Percentiles rank a stretch among this genome's conserved stretches.
phyloP scores from a whole-genome alignment of 2,797 vertebrate genomes.

The Orientallactaga sibirica region DNA sequence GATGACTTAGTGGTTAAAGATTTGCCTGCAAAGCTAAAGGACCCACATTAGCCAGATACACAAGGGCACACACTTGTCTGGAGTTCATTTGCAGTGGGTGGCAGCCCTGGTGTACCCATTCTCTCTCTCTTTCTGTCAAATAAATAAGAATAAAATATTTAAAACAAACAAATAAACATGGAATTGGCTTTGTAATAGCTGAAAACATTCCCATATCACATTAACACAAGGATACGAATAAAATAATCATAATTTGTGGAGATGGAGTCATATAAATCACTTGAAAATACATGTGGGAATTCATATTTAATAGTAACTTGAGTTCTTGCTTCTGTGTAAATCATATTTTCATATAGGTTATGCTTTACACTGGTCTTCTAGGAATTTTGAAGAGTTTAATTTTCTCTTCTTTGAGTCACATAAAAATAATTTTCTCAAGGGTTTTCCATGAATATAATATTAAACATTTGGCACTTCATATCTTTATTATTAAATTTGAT shows the following conservation, averaged over 20 bases:
- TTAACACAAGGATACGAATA: background rate
- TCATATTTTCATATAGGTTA: background rate
- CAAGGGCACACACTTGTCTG: no score
- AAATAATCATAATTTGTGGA: background rate
- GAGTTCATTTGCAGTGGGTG: no score
- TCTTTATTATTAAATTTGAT: background rate
- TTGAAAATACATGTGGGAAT: background rate
- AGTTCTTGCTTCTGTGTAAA: background rate
- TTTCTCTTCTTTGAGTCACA: background rate
- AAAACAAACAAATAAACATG: background rate
- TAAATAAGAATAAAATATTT: no score
- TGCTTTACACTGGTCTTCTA: background rate
- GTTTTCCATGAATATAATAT: background rate
- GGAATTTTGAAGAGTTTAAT: background rate
- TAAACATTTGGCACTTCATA: background rate
- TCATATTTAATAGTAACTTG: background rate
- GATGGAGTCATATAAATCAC: background rate
- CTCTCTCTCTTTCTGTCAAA: no score
- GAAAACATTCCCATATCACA: background rate
- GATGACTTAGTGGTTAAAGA: no score
- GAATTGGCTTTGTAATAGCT: background rate
- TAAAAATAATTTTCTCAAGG: slow-evolving; percentile 1
- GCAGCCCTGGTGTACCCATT: no score
- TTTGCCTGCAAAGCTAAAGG: no score
- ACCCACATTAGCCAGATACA: no score